Base-by-base conservation (phyloP, 2,113 vertebrate species). In the Triplophysa siluroides region DNA sequence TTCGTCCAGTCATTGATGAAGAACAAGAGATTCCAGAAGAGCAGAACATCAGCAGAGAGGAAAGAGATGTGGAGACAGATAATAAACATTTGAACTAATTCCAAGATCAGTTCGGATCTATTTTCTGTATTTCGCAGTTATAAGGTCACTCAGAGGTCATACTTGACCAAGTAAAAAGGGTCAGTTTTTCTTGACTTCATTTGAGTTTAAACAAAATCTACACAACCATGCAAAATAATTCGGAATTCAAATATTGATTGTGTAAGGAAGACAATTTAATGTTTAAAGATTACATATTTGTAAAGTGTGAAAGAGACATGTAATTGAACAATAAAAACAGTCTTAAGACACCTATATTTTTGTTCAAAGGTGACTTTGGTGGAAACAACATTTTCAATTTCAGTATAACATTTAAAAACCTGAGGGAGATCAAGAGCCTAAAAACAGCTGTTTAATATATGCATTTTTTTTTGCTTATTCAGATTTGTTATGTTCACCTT, bases 1-100 rank as follows among this genome's bases (percentile, higher is more conserved):
- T 92, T 83, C 76, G 33, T 16, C 64, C 56, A 85, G 75, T 69
- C 80, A 62, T 1, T 64, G 41, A 71, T 83, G 75, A 1, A 6
- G 62, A 75, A 63, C 29, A 64, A 9, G 52, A 78, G 43, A 33
- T 61, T 24, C 1, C 45, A 23, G 56, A 56, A 2, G 47, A n/a
- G 29, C 52, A 4, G 26, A 50, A 72, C 11, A 21, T 29, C 6
- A 41, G n/a, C 45, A 64, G 52, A 64, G 9, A 38, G 43, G 56
- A 60, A 33, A 29, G 60, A 18, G 66, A 38, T 23, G 45, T 60
- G 33, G 29, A 73, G 54, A 58, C 2, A 0, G 26, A 56, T 56
- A 18, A 19, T 56, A 19, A 54, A 54, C 52, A 2, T 50, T 50
- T 58, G n/a, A 58, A 21, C 54, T n/a, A 58, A 21, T n/a, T 18